Evolutionary conservation across 2,888 invertebrate genomes (phyloP), one percentile per base, ranked within the genome.

Genomic region (Galerucella calmariensis): DNA sequence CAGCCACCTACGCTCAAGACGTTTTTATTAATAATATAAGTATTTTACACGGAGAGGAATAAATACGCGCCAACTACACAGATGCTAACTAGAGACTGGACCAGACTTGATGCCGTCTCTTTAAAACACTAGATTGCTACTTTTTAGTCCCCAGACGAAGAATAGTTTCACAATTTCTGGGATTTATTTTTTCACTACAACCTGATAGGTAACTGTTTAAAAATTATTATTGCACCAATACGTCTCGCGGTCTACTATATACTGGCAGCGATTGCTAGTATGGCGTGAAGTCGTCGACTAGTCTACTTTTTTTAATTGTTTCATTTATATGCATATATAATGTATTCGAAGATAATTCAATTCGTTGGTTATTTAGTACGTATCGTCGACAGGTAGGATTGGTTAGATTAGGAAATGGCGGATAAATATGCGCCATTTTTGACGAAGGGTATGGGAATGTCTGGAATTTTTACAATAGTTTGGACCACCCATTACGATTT

Each of bases 1-100:
- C 82, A 80, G 80, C 84, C 82, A 81, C 85, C 83, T 79, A 85
- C 85, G 82, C 83, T 76, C 79, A 81, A 77, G 78, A 82, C 81
- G 81, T 79, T 82, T 82, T 81, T 83, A 78, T 78, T 78, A 78
- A 73, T 75, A 75, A 77, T 82, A 80, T 82, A 81, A 80, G 81
- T 81, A 82, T 67, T 75, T 75, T 68, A 71, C 67, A 67, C 74
- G 71, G 67, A 67, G 73, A 73, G 73, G 69, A 74, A 69, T 69
- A 68, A 66, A 71, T 76, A 76, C 75, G 77, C 69, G 76, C 75
- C 79, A 78, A 78, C 77, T 79, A 78, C 72, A 78, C 78, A 78
- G 79, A 75, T 81, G 78, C 80, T 81, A 78, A 79, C 77, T 80
- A 79, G 78, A 80, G 80, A 82, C 82, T 82, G 81, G 78, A 78